Evolutionary conservation across 2,888 invertebrate species (phyloP).

Genomic region (Limnephilus rhombicus): DNA sequence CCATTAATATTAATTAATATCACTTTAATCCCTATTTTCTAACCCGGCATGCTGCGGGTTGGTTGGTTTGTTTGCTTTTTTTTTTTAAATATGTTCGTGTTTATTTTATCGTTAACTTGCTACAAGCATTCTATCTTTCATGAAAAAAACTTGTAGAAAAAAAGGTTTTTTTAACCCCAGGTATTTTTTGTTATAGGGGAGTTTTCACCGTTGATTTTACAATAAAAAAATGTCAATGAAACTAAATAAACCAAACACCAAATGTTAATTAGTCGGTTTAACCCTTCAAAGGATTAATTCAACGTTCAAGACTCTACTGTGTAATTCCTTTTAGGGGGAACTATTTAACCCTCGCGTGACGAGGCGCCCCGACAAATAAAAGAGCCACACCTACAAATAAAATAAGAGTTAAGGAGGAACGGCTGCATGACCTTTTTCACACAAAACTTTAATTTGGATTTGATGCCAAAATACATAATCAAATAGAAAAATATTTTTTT

Average conservation of each 20-base stretch:
- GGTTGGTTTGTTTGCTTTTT: too few species aligned
- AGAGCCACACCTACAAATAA: slow-evolving; percentile 26
- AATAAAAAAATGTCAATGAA: neutral
- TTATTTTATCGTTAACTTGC: neutral
- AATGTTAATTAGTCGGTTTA: neutral
- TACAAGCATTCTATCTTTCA: too few species aligned
- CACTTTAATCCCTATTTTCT: neutral
- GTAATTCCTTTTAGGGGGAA: neutral
- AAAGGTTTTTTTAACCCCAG: too few species aligned
- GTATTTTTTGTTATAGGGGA: too few species aligned
- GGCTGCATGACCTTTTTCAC: too few species aligned
- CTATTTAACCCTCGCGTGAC: neutral
- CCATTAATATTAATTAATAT: too few species aligned
- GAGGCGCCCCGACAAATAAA: neutral
- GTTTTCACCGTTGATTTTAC: too few species aligned
- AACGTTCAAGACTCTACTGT: neutral
- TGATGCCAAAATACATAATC: too few species aligned
- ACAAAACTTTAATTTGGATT: too few species aligned
- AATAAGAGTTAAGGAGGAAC: neutral
- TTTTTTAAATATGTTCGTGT: neutral
- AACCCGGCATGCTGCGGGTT: neutral
- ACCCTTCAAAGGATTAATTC: neutral
- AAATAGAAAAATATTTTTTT: too few species aligned
- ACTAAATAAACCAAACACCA: neutral
- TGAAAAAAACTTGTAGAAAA: too few species aligned